Conservation (phyloP, 1,140 invertebrate genomes). For the Dendroctonus valens region DNA sequence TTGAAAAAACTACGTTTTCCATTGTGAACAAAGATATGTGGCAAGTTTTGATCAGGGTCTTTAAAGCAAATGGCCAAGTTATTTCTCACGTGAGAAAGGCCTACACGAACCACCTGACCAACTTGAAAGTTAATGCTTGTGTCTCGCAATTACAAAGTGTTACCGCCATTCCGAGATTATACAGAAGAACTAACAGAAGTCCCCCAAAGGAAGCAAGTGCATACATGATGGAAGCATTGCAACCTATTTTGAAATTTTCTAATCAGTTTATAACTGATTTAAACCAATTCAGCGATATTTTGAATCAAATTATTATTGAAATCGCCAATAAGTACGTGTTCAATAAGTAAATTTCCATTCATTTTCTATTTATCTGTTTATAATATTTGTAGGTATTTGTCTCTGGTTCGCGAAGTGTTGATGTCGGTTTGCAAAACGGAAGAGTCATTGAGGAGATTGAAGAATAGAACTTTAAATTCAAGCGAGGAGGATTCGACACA, state of each 20-base stretch:
- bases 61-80: constrained; percentile 46
- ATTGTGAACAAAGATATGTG: constrained; percentile 38
- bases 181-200: constrained; percentile 88
- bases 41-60: constrained; percentile 35
- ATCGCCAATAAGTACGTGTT: constrained; percentile 27
- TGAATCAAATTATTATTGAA: constrained; percentile 35
- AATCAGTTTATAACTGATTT: constrained; percentile 56
- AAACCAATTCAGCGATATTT: constrained; percentile 24
- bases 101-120: constrained; percentile 53
- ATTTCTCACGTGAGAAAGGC: constrained; percentile 54
- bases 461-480: constrained; percentile 65
- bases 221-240: constrained; percentile 72
- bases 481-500: constrained; percentile 53
- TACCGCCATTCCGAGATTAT: constrained; percentile 88
- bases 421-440: constrained; percentile 93
- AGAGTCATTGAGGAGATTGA: constrained; percentile 84
- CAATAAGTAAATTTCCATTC: not conserved
- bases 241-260: constrained; percentile 63
- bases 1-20: constrained; percentile 37
- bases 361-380: constrained; percentile 3
- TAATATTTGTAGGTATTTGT: constrained; percentile 67
- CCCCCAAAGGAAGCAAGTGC: constrained; percentile 73
- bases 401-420: constrained; percentile 80
- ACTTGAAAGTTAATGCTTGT: constrained; percentile 56
- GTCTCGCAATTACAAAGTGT: constrained; percentile 69